Base-by-base conservation (phyloP, 2,113 vertebrate species). In the Garra rufa region DNA sequence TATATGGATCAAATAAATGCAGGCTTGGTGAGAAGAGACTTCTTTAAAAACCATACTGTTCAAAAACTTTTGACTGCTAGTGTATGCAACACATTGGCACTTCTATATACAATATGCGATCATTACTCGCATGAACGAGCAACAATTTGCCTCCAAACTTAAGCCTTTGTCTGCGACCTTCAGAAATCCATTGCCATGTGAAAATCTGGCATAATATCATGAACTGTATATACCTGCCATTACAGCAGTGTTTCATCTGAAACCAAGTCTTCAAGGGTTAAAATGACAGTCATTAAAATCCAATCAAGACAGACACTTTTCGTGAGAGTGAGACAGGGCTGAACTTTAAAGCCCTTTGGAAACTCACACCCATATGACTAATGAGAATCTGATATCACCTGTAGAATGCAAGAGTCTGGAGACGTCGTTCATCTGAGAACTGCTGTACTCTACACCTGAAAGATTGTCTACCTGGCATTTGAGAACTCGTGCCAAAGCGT, bases 281-380 rank as follows among this genome's bases (percentile, higher is more conserved):
- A 73, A 26, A 4, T 44, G 41, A 73, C 21, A 14, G 21, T 10
- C 69, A 24, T 3, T 73, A 73, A 26, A 50, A 48, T 0, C 4
- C 3, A 50, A 50, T 50, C 44, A 15, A 48, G 44, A 21, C 30
- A 41, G 19, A 50, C 44, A 75, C 44, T 52, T 69, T 38, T 3
- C 10, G 34, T 69, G 65, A 69, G 65, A 69, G 65, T 41, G 19
- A 75, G 7, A 28, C 24, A 6, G 4, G 26, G 10, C 41, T 81
- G 44, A 75, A 85, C 83, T 50, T 82, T 76, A 55, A 50, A 73
- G 48, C n/a, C 76, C 38, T 46, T 83, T 57, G 21, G 67, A 86
- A 87, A 88, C 76, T 67, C 75, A 77, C 81, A 88, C 55, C 48
- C 26, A 71, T 38, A 52, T 78, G 41, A 85, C 70, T 63, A 83